Percentiles rank a stretch among this genome's conserved stretches.
phyloP scores from a whole-genome alignment of 2,797 vertebrate species.

The Sebastiscus albofasciatus region DNA sequence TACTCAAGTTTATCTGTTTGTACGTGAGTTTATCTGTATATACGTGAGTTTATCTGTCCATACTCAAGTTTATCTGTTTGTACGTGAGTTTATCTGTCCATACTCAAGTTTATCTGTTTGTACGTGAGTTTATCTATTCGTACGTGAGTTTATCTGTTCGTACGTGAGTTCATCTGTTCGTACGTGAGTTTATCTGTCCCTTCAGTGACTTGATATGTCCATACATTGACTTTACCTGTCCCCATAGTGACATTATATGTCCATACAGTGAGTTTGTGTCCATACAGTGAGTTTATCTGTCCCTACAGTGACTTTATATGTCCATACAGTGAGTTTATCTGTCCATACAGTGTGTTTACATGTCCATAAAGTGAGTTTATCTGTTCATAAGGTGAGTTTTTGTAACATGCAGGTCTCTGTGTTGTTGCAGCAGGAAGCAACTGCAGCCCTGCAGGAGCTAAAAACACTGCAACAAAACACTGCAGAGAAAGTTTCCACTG shows the following conservation, averaged over 20 bases:
- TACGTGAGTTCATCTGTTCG: no score
- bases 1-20: no score
- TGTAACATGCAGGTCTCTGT: background rate
- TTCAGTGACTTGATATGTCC: background rate
- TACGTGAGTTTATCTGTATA: background rate
- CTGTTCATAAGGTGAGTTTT: background rate
- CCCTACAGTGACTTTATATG: background rate
- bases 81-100: no score
- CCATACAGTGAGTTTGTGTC: background rate
- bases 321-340: background rate
- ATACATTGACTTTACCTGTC: background rate
- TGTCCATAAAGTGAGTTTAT: background rate
- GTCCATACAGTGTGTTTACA: background rate
- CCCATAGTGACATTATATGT: background rate
- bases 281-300: background rate
- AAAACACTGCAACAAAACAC: background rate
- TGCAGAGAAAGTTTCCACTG: constrained; percentile 39
- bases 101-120: no score
- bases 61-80: no score
- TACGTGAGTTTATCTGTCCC: no score
- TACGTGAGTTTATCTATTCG: no score
- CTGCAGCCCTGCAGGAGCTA: background rate
- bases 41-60: no score
- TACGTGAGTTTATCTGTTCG: fast-evolving
- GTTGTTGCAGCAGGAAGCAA: constrained; percentile 2